Evolutionary conservation across 2,113 vertebrate genomes (phyloP).

Genomic region (Caranx melampygus): DNA sequence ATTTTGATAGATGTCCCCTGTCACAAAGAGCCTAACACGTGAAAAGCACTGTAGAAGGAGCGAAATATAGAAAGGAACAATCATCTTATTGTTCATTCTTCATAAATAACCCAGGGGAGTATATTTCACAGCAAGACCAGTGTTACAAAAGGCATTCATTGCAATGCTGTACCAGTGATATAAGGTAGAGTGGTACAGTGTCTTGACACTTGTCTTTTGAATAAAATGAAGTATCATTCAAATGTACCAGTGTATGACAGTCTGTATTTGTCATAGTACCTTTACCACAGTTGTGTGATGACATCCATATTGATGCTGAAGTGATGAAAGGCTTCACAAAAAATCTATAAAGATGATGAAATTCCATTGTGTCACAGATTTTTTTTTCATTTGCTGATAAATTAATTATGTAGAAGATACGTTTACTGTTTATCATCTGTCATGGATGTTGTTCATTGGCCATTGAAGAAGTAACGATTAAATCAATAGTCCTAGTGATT

Average conservation of each 20-base stretch:
- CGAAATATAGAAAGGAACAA: background rate
- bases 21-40: constrained; percentile 48
- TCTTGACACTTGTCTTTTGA: background rate
- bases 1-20: constrained; percentile 58
- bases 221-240: background rate
- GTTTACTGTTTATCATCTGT: background rate
- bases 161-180: background rate
- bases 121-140: background rate
- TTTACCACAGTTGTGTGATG: background rate
- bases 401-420: background rate
- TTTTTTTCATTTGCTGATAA: background rate
- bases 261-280: background rate
- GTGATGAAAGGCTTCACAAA: background rate
- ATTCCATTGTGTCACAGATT: background rate
- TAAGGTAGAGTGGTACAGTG: background rate
- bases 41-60: constrained; percentile 34
- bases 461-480: too few relatives aligned
- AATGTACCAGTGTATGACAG: background rate
- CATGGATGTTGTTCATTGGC: constrained; percentile 1
- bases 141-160: constrained; percentile 3
- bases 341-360: constrained; percentile 6
- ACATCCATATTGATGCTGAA: background rate
- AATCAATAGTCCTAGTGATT: background rate
- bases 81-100: background rate
- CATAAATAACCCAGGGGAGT: constrained; percentile 14